Evolutionary conservation across 2,888 invertebrate genomes (phyloP), one percentile per base, ranked within the genome.

Genomic region (Eucriotettix oculatus): DNA sequence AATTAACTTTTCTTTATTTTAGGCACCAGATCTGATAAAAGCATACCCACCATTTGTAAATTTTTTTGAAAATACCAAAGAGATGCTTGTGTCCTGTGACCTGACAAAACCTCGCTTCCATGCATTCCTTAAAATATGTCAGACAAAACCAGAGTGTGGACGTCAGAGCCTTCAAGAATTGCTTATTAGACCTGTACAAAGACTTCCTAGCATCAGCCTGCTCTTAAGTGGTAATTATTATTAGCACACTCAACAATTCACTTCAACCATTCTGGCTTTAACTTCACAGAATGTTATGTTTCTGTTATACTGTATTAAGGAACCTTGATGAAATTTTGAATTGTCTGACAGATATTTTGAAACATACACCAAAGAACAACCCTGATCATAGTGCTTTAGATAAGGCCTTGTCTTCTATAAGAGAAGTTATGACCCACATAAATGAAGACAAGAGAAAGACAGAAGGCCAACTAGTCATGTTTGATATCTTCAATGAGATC

Each of bases 31-130:
- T 69, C 79, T 98, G 71, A 82, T 89, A 66, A 94, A 91, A 75
- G 91, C 94, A 1, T 99, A 99, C 77, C 97, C 97, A 64, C 94
- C 96, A 17, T 99, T 95, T 76, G 90, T 99, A 60, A 99, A 99
- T 77, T 97, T 91, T 77, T 97, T 96, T 74, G 97, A 98, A 75
- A 90, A 92, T 73, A 93, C 94, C 75, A 95, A 95, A 75, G 92
- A 94, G 71, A 90, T 90, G 78, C 81, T 99, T 71, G 79, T 84
- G 69, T 84, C 86, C 71, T 96, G 95, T 78, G 95, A 95, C 78
- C 84, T 84, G 72, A 87, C 85, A 70, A 94, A 95, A 76, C 94
- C 95, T 52, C 78, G 80, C 74, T 99, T 99, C 80, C 95, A 97
- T 78, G 97, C 97, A 70, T 98, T 98, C 78, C 82, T 98, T 66